Base-by-base conservation (phyloP, 2,797 vertebrate genomes). In the Sebastes baramenuke region DNA sequence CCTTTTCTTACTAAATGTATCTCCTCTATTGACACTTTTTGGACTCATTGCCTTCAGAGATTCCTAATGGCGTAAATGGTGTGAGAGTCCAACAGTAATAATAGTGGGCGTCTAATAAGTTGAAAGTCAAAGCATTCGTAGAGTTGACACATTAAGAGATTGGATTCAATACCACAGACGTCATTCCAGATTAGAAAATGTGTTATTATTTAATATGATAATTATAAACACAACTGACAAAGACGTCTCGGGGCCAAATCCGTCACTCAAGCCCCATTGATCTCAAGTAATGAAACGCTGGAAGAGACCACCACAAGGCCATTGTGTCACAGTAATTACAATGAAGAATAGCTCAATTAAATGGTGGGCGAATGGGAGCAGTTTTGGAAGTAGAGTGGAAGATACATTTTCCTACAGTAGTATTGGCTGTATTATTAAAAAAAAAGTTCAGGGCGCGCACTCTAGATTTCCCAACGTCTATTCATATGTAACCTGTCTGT, bases 291-390 rank as follows among this genome's bases (percentile, higher is more conserved):
- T 92, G 87, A 92, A 91, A 85, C 36, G 58, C n/a, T 62, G 78
- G 38, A 76, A 54, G 75, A 82, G 82, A 89, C 88, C 87, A 84
- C 42, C 71, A 67, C 85, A 60, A 88, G 85, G 85, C 80, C 81
- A 80, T 38, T 62, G 70, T 88, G 87, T 87, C 83, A 77, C 54
- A 69, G 84, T 88, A 89, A 91, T 92, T 89, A 90, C 62, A 79
- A 72, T 89, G 91, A 94, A 82, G 30, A 87, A 94, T 87, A 61
- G 80, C 62, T 83, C 91, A 87, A 87, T 91, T 87, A 91, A 79
- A 87, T n/a, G 4, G n/a, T 10, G 58, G 77, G 60, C 8, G 56
- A 80, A 75, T 67, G 67, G 64, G 67, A 83, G 65, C 27, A 36
- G 64, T 80, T 80, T 83, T 87, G 36, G 29, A 77, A 70, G 73